A percentile compares a stretch with the other conserved stretches of the same genome.
Conservation (phyloP, 2,797 vertebrate species). For the Pangasius mekongensis region DNA sequence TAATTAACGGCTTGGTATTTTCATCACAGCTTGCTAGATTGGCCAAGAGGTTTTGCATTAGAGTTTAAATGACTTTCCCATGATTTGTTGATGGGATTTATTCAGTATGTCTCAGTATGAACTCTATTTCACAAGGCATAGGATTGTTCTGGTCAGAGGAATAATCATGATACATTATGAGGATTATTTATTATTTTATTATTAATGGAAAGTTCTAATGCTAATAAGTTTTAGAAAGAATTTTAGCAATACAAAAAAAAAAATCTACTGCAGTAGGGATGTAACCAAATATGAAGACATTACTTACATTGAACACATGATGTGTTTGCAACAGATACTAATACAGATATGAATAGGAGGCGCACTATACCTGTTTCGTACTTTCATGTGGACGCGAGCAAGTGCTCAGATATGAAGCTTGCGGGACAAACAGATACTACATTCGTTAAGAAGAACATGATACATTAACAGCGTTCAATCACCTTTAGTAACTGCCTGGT, state of each 20-base stretch:
- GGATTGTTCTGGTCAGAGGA: neutral
- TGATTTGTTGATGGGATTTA: constrained; percentile 41
- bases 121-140: constrained; percentile 9
- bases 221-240: neutral
- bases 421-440: neutral
- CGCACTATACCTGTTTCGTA: neutral
- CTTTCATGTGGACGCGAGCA: neutral
- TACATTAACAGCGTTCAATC: neutral
- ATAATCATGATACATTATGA: neutral
- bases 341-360: neutral
- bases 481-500: too few relatives aligned
- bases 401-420: neutral
- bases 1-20: constrained; percentile 74
- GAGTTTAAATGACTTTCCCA: constrained; percentile 44
- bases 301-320: neutral
- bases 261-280: neutral
- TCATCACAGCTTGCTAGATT: constrained; percentile 58
- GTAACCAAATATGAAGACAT: neutral
- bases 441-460: neutral
- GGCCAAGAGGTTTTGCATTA: constrained; percentile 43
- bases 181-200: neutral
- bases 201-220: too few relatives aligned
- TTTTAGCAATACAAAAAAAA: neutral
- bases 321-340: neutral
- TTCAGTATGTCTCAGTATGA: constrained; percentile 23